phyloP scores from a whole-genome alignment of 2,797 vertebrate genomes.

The Sarcoramphus papa region DNA sequence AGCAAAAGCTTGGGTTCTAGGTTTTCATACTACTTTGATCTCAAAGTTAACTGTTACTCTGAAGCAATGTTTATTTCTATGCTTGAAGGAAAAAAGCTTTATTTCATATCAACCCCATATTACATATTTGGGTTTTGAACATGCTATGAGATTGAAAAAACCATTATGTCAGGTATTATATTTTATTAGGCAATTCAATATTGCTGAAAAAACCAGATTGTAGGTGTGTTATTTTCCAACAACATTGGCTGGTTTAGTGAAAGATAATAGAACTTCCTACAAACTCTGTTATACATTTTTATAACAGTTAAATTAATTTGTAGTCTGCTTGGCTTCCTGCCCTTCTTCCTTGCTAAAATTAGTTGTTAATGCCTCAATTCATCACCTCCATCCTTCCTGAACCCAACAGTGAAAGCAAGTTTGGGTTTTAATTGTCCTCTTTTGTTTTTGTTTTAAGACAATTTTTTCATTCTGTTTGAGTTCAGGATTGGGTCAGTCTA shows the following conservation, averaged over 20 bases:
- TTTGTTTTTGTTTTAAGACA: neutral
- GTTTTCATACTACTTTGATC: neutral
- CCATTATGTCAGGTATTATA: neutral
- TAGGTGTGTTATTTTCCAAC: neutral
- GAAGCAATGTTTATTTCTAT: neutral
- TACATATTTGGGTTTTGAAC: neutral
- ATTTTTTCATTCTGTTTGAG: neutral
- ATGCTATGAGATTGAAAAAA: neutral
- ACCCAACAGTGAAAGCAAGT: neutral
- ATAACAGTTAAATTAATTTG: neutral
- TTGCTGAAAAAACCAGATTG: neutral
- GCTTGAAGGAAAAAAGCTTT: neutral
- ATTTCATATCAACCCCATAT: neutral
- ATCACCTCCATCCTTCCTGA: neutral
- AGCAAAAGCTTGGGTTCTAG: neutral
- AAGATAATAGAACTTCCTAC: neutral
- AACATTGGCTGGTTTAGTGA: neutral
- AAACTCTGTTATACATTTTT: neutral
- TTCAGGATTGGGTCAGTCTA: neutral
- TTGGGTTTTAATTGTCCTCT: neutral
- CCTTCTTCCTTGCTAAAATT: constrained; percentile 9
- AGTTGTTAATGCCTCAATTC: neutral
- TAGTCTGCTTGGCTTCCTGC: constrained; percentile 26
- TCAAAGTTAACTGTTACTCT: neutral
- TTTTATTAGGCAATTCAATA: neutral